These are phyloP conservation scores for Astyanax mexicanus DNA, from an alignment of 2,797 vertebrate species.

Conservation along the genomic window DNA sequence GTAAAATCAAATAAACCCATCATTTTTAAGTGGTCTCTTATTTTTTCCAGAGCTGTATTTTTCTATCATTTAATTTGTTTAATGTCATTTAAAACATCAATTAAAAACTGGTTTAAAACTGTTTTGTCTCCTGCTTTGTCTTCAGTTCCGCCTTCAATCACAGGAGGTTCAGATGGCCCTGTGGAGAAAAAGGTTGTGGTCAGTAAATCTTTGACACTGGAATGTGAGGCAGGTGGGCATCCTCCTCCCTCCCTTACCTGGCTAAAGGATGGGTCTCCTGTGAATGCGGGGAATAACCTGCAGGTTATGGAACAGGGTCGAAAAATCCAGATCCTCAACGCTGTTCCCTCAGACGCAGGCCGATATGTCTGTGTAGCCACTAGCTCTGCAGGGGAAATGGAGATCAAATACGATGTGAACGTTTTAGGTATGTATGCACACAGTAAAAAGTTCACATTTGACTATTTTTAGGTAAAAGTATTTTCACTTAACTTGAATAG, in stretches of 20 bases:
- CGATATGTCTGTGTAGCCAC: constrained; percentile 91
- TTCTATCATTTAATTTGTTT: too few species aligned
- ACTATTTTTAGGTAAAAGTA: too few species aligned
- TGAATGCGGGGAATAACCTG: constrained; percentile 78
- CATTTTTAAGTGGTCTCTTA: too few species aligned
- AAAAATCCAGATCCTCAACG: constrained; percentile 84
- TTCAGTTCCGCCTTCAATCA: constrained; percentile 90
- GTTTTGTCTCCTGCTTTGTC: background rate
- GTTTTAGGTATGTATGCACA: constrained; percentile 84
- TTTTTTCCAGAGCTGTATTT: too few species aligned
- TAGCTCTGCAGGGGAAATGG: constrained; percentile 93
- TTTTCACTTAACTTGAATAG: too few species aligned
- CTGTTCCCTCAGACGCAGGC: constrained; percentile 78
- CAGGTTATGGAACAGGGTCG: constrained; percentile 84
- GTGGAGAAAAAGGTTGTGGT: constrained; percentile 85
- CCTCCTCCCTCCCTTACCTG: constrained; percentile 91
- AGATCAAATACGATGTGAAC: constrained; percentile 90
- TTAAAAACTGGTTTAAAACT: too few species aligned
- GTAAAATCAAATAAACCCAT: too few species aligned
- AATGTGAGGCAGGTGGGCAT: constrained; percentile 90
- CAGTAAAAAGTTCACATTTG: too few species aligned
- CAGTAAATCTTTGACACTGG: constrained; percentile 81
- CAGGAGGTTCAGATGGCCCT: constrained; percentile 74
- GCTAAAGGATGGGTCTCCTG: constrained; percentile 90
- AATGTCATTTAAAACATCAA: too few species aligned